These are phyloP conservation scores for Passer montanus DNA, from an alignment of 2,113 vertebrate species.

Conservation along the genomic window DNA sequence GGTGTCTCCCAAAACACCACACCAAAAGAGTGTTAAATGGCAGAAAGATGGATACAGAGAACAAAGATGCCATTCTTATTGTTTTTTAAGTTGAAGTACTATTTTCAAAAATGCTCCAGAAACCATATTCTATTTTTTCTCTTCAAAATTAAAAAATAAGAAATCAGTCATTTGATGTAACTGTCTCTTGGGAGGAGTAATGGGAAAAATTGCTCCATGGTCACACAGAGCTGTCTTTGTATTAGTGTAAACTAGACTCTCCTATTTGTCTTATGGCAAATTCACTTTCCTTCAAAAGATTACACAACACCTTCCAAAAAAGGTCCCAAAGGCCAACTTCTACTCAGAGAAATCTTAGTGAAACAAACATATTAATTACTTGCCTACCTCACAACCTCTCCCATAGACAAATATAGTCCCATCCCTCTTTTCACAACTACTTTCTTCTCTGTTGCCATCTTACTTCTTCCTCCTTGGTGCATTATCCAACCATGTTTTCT, in stretches of 20 bases:
- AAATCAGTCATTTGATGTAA: background rate
- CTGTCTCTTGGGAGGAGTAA: background rate
- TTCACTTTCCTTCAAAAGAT: background rate
- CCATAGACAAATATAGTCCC: background rate
- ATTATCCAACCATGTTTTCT: background rate
- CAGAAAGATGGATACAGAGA: background rate
- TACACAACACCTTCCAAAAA: background rate
- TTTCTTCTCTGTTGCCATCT: background rate
- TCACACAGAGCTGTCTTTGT: background rate
- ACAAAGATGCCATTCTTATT: background rate
- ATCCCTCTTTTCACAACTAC: background rate
- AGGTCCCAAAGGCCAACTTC: background rate
- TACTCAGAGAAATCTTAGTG: background rate
- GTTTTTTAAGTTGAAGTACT: background rate
- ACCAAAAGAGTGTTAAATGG: background rate
- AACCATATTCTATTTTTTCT: background rate
- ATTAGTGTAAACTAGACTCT: background rate
- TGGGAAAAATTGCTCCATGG: background rate
- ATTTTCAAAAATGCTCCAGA: background rate
- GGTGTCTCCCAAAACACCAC: background rate
- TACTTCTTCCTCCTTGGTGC: background rate
- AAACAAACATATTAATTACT: background rate
- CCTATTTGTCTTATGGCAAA: background rate
- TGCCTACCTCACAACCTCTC: background rate
- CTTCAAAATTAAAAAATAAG: slow-evolving; percentile 6